phyloP scores from a whole-genome alignment of 2,888 invertebrate genomes.

The Drosophila monieri region DNA sequence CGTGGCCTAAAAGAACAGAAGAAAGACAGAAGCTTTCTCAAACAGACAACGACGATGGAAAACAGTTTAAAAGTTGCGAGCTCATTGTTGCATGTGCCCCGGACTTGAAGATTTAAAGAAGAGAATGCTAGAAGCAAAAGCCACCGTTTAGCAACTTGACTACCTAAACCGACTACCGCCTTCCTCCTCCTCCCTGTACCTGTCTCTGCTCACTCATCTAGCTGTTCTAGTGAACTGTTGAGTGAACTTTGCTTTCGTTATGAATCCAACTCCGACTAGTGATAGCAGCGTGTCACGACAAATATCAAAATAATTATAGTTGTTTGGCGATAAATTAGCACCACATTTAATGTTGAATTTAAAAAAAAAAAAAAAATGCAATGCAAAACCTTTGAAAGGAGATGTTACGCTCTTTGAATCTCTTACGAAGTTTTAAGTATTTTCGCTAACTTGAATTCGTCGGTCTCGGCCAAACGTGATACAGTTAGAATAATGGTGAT shows the following conservation, averaged over 20 bases:
- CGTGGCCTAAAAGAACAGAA: slow-evolving; percentile 26
- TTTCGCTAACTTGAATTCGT: slow-evolving; percentile 15
- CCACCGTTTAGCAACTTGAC: slow-evolving; percentile 47
- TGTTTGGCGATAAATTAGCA: not conserved
- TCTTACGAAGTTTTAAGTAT: not conserved
- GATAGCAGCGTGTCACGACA: slow-evolving; percentile 31
- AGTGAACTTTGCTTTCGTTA: slow-evolving; percentile 68
- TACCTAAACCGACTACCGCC: slow-evolving; percentile 3
- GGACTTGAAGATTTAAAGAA: slow-evolving; percentile 9
- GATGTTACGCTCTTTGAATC: not conserved
- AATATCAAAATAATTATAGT: not conserved
- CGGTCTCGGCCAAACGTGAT: slow-evolving; percentile 31
- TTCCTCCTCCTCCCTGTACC: not conserved
- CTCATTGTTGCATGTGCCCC: slow-evolving; percentile 77
- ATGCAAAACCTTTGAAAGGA: not conserved
- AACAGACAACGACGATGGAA: slow-evolving; percentile 56
- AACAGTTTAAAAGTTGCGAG: slow-evolving; percentile 78
- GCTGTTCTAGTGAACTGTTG: slow-evolving; percentile 54
- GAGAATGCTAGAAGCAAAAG: slow-evolving; percentile 27
- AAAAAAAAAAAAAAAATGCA: not conserved
- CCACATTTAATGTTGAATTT: not conserved
- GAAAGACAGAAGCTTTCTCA: slow-evolving; percentile 73
- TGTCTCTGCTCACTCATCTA: not conserved
- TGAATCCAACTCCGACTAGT: slow-evolving; percentile 43
- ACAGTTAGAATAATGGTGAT: slow-evolving; percentile 80